These are phyloP conservation scores for Periophthalmus modestus DNA, from an alignment of 2,113 vertebrate genomes.

Conservation along the genomic window DNA sequence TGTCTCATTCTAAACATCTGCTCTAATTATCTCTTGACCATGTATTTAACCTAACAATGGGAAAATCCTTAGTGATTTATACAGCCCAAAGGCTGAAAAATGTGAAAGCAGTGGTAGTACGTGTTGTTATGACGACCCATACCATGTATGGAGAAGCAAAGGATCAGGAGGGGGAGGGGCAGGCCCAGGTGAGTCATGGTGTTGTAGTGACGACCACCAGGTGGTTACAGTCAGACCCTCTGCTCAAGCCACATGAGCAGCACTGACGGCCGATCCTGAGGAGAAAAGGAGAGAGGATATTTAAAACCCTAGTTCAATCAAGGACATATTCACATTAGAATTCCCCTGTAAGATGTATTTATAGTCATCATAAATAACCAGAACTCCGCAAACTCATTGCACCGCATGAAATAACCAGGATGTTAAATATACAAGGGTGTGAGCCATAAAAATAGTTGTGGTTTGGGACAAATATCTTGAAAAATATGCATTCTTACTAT, in stretches of 20 bases:
- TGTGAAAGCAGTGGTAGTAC: not conserved
- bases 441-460: too few relatives aligned
- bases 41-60: not conserved
- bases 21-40: not conserved
- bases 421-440: too few relatives aligned
- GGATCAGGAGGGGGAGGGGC: conserved; percentile 65
- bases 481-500: too few relatives aligned
- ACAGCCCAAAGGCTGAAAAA: not conserved
- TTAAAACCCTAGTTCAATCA: not conserved
- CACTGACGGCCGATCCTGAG: conserved; percentile 59
- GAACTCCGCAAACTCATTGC: not conserved
- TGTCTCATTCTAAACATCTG: too few relatives aligned
- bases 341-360: too few relatives aligned
- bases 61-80: not conserved
- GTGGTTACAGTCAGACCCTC: conserved; percentile 57
- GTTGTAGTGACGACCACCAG: conserved; percentile 62
- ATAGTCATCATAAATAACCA: not conserved
- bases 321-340: not conserved
- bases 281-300: not conserved
- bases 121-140: conserved; percentile 34
- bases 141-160: conserved; percentile 60
- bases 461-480: too few relatives aligned
- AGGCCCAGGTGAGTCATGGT: conserved; percentile 72
- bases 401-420: too few relatives aligned
- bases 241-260: conserved; percentile 73